Percentiles rank a stretch among this genome's conserved stretches.
phyloP scores from a whole-genome alignment of 2,888 invertebrate species.

The Halocaridina rubra region DNA sequence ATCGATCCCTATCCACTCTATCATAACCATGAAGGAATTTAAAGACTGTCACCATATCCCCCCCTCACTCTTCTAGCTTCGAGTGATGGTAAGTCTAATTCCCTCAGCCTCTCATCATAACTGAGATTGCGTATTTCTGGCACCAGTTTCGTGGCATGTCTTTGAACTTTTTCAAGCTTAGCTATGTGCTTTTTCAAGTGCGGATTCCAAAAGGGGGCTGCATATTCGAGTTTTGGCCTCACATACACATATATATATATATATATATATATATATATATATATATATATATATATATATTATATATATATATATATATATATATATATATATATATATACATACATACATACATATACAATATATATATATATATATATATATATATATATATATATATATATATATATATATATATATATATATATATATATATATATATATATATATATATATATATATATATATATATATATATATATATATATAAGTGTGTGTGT shows the following conservation, averaged over 20 bases:
- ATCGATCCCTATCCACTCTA: no score
- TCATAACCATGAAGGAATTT: no score
- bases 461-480: not conserved
- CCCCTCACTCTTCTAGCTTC: no score
- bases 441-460: constrained; percentile 2
- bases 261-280: not conserved
- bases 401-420: not conserved
- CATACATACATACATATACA: constrained; percentile 3
- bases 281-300: not conserved
- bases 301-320: not conserved
- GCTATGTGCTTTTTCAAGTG: no score
- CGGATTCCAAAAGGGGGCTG: no score
- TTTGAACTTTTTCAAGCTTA: no score
- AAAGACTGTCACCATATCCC: no score
- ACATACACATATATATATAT: not conserved
- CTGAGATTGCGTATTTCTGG: no score
- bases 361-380: not conserved
- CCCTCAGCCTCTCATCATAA: no score
- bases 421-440: not conserved
- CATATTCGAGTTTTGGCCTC: no score
- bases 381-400: not conserved
- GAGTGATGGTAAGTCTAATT: no score
- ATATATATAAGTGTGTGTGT: not conserved
- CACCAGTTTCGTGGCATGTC: no score
- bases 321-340: constrained; percentile 1